Evolutionary conservation across 2,113 vertebrate species (phyloP).

Genomic region (Pachypanchax playfairii): DNA sequence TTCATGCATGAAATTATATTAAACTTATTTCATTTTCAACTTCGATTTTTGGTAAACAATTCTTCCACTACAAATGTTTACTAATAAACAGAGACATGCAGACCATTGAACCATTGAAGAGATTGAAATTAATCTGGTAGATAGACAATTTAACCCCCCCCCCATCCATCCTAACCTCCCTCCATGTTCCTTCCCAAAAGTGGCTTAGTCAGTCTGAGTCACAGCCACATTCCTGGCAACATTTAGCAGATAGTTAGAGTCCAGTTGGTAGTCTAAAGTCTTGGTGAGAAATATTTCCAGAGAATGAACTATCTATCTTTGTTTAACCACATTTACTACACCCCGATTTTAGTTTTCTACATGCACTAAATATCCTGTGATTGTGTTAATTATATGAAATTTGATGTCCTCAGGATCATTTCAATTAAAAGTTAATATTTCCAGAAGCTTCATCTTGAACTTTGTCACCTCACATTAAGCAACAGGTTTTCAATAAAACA

Average conservation of each 20-base stretch:
- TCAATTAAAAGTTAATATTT: neutral
- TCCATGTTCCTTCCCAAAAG: conserved; percentile 32
- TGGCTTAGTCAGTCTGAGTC: conserved; percentile 56
- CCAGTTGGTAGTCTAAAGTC: conserved; percentile 61
- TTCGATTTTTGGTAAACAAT: no score
- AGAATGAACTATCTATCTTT: conserved; percentile 54
- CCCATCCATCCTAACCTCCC: conserved; percentile 43
- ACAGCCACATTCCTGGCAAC: conserved; percentile 74
- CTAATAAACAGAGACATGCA: no score
- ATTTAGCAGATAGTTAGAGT: conserved; percentile 83
- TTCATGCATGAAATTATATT: no score
- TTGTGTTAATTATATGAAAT: no score
- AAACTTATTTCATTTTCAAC: no score
- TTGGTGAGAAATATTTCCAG: conserved; percentile 77
- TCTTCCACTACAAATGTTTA: no score
- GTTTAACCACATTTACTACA: conserved; percentile 25
- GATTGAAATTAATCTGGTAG: conserved; percentile 51
- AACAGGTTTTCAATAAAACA: conserved; percentile 9
- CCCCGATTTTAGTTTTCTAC: conserved; percentile 4
- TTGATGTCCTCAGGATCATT: no score
- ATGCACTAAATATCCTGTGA: neutral
- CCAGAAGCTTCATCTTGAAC: conserved; percentile 7
- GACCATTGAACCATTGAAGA: conserved; percentile 28
- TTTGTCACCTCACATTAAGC: conserved; percentile 21
- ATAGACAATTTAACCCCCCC: no score